A percentile compares a stretch with the other conserved stretches of the same genome.
Evolutionary conservation across 2,888 invertebrate species (phyloP).

Genomic region (Byasa hedistus): DNA sequence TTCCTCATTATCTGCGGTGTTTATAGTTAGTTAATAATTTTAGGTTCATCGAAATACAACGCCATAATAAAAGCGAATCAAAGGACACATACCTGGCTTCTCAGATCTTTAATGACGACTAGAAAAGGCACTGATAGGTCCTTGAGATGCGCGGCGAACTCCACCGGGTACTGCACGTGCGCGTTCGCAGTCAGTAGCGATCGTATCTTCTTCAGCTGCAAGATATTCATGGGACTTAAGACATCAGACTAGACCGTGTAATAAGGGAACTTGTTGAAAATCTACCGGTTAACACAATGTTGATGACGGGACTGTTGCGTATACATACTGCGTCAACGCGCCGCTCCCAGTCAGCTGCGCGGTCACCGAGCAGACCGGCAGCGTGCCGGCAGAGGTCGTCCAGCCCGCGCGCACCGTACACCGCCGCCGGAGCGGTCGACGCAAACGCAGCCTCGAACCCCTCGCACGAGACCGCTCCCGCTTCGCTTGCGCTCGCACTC

Average conservation of each 20-base stretch:
- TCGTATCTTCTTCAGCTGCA: slow-evolving; percentile 91
- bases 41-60: too few relatives aligned
- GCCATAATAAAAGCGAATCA: too few relatives aligned
- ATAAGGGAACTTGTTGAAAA: too few relatives aligned
- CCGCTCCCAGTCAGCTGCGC: slow-evolving; percentile 95
- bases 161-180: slow-evolving; percentile 80
- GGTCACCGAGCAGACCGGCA: slow-evolving; percentile 87
- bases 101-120: slow-evolving; percentile 90
- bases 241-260: too few relatives aligned
- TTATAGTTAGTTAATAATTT: too few relatives aligned
- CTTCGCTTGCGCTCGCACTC: slow-evolving; percentile 67
- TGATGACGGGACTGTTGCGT: background rate
- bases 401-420: slow-evolving; percentile 91
- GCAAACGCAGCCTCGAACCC: slow-evolving; percentile 92
- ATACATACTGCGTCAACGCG: slow-evolving; percentile 90
- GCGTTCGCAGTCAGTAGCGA: slow-evolving; percentile 91
- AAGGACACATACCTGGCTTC: slow-evolving; percentile 83
- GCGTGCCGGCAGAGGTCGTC: slow-evolving; percentile 89
- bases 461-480: slow-evolving; percentile 94
- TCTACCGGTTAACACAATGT: too few relatives aligned
- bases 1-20: too few relatives aligned
- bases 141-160: slow-evolving; percentile 88
- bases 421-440: slow-evolving; percentile 87
- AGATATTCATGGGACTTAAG: background rate
- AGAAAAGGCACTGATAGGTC: slow-evolving; percentile 90